A percentile compares a stretch with the other conserved stretches of the same genome.
Evolutionary conservation across 1,140 invertebrate genomes (phyloP).

Genomic region (Bemisia tabaci): DNA sequence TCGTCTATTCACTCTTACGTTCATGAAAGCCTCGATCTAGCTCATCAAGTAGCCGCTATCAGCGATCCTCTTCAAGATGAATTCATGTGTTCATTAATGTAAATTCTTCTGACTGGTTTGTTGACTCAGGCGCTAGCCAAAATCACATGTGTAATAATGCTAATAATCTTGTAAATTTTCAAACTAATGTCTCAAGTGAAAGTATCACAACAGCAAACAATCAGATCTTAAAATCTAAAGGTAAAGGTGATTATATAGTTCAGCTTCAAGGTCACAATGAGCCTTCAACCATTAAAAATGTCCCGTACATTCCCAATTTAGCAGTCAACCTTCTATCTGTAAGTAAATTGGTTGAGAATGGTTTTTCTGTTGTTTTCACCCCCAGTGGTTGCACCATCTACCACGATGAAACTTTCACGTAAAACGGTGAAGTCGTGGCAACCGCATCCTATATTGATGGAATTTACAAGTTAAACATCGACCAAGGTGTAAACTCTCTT

Average conservation of each 20-base stretch:
- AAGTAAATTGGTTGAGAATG: no score
- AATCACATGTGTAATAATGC: not conserved
- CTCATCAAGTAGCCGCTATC: not conserved
- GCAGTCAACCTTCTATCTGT: not conserved
- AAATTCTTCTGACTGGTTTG: not conserved
- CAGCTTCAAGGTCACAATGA: not conserved
- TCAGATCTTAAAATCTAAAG: not conserved
- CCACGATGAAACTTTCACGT: not conserved
- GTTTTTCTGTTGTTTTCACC: no score
- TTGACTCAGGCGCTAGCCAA: not conserved
- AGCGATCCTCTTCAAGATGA: not conserved
- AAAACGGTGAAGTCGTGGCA: not conserved
- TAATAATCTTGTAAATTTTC: not conserved
- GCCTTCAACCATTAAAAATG: not conserved
- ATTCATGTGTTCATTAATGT: not conserved
- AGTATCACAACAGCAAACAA: not conserved
- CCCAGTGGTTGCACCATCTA: not conserved
- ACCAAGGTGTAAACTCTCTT: not conserved
- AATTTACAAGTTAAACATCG: not conserved
- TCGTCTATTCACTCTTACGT: not conserved
- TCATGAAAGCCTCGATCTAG: not conserved
- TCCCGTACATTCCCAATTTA: not conserved
- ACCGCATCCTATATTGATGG: not conserved
- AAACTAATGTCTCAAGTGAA: not conserved
- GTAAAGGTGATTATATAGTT: not conserved